Base-by-base conservation (phyloP, 2,888 invertebrate genomes). In the Tetrapedia diversipes region DNA sequence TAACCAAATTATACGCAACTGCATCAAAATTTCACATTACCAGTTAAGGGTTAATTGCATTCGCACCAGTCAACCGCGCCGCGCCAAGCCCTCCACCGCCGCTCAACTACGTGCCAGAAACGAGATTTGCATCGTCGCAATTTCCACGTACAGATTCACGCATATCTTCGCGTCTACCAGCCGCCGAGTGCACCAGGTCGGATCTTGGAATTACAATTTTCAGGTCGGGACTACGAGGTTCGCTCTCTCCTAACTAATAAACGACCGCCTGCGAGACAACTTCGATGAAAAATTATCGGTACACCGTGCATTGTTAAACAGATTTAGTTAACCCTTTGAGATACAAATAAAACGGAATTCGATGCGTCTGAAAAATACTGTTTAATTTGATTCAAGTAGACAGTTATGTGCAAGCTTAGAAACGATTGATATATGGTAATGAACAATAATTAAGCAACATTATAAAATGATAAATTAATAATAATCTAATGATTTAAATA, bases 1-100 rank as follows among this genome's bases (percentile, higher is more conserved):
- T 83, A 79, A 84, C 79, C 77, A 77, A 82, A 80, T 84, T 83
- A 84, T 74, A 84, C 79, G 72, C 64, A 72, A 79, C 85, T 75
- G 77, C 83, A 73, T 82, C 80, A 83, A 83, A 83, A 83, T 84
- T 84, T 83, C 82, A 74, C 82, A 81, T 83, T 75, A 85, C 82
- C 79, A 79, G 83, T 82, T 82, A 84, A 83, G 85, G 83, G 85
- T 83, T 83, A 84, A 83, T 83, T 83, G 83, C 83, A 83, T 83
- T 83, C 85, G 85, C 85, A 74, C 76, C 77, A 84, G 85, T 84
- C 82, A 82, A 74, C 84, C 76, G 67, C 76, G 71, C 76, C 71
- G 51, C 70, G 59, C 65, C 74, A 65, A 83, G 85, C 82, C 83
- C 85, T 84, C 84, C 82, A 79, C 82, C n/a, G 83, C 79, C 82